Evolutionary conservation across 35 echinoderm and acorn worm genomes (phyloP).

Genomic region (Apostichopus parvimensis): DNA sequence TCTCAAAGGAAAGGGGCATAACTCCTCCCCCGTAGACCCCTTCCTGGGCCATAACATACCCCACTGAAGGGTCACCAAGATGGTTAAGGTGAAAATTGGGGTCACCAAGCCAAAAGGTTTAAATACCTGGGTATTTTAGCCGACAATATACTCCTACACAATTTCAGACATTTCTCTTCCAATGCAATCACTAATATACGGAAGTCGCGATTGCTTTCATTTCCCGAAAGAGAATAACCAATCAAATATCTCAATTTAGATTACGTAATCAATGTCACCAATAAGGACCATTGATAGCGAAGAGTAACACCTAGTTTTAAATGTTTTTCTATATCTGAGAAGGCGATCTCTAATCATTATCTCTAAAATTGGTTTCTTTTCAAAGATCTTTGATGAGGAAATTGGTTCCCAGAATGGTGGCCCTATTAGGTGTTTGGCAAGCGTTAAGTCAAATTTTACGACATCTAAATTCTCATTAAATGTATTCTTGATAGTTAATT

Average conservation of each 20-base stretch:
- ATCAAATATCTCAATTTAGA: not conserved
- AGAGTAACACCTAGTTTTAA: not conserved
- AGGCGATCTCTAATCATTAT: not conserved
- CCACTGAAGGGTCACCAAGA: too few species aligned
- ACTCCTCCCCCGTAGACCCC: too few species aligned
- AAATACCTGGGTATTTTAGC: too few species aligned
- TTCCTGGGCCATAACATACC: too few species aligned
- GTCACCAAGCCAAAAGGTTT: too few species aligned
- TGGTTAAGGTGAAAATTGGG: too few species aligned
- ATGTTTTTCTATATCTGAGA: not conserved
- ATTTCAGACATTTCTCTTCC: too few species aligned
- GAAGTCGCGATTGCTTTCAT: not conserved
- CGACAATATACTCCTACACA: too few species aligned
- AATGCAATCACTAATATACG: too few species aligned
- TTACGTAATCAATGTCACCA: not conserved
- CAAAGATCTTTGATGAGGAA: not conserved
- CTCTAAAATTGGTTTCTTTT: not conserved
- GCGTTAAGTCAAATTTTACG: not conserved
- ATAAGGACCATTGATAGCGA: not conserved
- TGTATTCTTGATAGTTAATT: not conserved
- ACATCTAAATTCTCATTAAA: not conserved
- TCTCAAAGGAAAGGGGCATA: too few species aligned
- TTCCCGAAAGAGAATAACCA: not conserved
- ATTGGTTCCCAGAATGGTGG: not conserved
- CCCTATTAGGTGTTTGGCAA: not conserved